Base-by-base conservation (phyloP, 2,113 vertebrate species). In the Tragelaphus imberbis region DNA sequence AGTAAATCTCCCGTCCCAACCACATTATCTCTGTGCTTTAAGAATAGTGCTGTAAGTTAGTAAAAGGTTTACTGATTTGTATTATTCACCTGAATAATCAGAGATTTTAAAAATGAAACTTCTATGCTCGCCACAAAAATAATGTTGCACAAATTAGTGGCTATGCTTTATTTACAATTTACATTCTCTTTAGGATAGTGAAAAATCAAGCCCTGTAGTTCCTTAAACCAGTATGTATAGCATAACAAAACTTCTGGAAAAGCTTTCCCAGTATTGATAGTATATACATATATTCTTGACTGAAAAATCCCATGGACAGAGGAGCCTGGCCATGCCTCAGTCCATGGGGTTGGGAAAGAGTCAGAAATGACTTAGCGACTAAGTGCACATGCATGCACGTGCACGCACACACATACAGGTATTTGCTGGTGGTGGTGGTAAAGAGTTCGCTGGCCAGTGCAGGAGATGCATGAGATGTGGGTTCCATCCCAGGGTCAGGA, bases 71-170 rank as follows among this genome's bases (percentile, higher is more conserved):
- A 53, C 3, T 71, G 27, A 63, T 89, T 71, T 33, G 11, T 49
- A 91, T 82, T 85, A 89, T 86, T 89, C 47, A 65, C 9, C 40
- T 92, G 56, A 84, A 90, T 71, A 93, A 95, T 51, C 47, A 85
- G 19, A 61, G 3, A 1, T 28, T 88, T 96, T 61, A 71, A 80
- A 61, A 92, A 65, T 90, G 90, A 92, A 94, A n/a, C 12, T 47
- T 96, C 49, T 71, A 53, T 71, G 14, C 55, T 94, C 87, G 10
- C 40, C 40, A 75, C 51, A 88, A 71, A 91, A 71, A 88, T 84
- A 87, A 81, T 71, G 13, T 95, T 77, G 7, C 40, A 88, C 53
- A 71, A 90, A 56, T 88, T 61, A 93, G 14, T 49, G 33, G 7
- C 23, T 84, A 44, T 30, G 15, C 68, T 90, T 95, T 80, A 44